These are phyloP conservation scores for Pluvianellus socialis DNA, from an alignment of 2,113 vertebrate genomes.

Conservation along the genomic window DNA sequence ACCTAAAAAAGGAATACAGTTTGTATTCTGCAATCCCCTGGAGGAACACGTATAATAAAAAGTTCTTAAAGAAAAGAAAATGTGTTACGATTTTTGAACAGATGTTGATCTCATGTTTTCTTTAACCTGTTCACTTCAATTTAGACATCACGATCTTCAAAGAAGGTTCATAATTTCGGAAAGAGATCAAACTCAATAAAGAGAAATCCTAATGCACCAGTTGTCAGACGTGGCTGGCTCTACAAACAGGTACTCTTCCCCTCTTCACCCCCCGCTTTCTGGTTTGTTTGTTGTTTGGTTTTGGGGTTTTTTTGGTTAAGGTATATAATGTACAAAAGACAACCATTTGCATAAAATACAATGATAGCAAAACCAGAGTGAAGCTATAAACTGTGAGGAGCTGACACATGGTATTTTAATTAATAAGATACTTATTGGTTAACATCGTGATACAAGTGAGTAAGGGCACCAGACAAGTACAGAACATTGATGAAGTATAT, in stretches of 20 bases:
- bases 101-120: not conserved
- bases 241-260: slow-evolving; percentile 89
- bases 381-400: not conserved
- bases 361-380: not conserved
- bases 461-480: not conserved
- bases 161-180: slow-evolving; percentile 97
- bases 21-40: not conserved
- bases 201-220: slow-evolving; percentile 92
- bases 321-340: not conserved
- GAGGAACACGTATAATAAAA: not conserved
- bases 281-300: not conserved
- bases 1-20: not conserved
- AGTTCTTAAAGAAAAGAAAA: not conserved
- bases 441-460: not conserved
- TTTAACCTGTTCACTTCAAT: slow-evolving; percentile 50
- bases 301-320: not conserved
- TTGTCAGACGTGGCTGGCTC: slow-evolving; percentile 92
- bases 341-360: not conserved
- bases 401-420: not conserved
- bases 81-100: not conserved
- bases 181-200: slow-evolving; percentile 98
- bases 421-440: not conserved
- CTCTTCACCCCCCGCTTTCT: not conserved
- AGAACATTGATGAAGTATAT: not conserved
- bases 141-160: slow-evolving; percentile 91